Percentiles rank a stretch among this genome's conserved stretches.
These are phyloP conservation scores for Octonoba sinensis DNA, from an alignment of 2,888 invertebrate genomes.

Conservation along the genomic window DNA sequence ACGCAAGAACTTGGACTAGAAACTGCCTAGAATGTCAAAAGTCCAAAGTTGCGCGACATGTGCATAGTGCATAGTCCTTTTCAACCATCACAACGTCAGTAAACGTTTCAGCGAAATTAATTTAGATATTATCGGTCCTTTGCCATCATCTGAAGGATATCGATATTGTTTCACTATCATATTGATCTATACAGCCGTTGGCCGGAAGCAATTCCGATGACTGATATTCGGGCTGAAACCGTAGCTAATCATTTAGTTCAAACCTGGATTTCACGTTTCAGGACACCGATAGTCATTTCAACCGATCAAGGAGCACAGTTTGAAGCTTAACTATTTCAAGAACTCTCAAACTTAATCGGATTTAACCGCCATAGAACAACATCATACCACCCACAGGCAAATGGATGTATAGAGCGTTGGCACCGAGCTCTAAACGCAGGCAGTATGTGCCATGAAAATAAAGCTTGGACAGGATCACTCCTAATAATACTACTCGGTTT, in stretches of 20 bases:
- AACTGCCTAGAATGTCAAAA: no score
- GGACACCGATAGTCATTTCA: neutral
- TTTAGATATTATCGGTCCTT: neutral
- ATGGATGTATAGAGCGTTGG: neutral
- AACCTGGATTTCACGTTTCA: slow-evolving; percentile 1
- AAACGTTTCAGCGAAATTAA: neutral
- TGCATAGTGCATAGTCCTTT: neutral
- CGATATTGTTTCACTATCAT: neutral
- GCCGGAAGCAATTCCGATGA: no score
- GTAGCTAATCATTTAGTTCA: neutral
- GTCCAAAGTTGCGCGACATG: no score
- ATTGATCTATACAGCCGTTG: no score
- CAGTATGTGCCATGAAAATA: neutral
- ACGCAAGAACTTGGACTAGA: no score
- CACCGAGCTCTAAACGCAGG: neutral
- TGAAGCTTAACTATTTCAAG: slow-evolving; percentile 6
- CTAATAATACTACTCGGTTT: slow-evolving; percentile 1
- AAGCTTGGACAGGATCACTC: neutral
- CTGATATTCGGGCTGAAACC: no score
- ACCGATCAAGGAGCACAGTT: slow-evolving; percentile 6
- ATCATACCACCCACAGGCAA: slow-evolving; percentile 3
- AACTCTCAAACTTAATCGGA: slow-evolving; percentile 6
- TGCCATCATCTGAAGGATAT: neutral
- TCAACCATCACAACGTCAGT: neutral
- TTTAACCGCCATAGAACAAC: slow-evolving; percentile 2